These are phyloP conservation scores for Suncus etruscus DNA, from an alignment of 2,113 vertebrate species.

Conservation along the genomic window DNA sequence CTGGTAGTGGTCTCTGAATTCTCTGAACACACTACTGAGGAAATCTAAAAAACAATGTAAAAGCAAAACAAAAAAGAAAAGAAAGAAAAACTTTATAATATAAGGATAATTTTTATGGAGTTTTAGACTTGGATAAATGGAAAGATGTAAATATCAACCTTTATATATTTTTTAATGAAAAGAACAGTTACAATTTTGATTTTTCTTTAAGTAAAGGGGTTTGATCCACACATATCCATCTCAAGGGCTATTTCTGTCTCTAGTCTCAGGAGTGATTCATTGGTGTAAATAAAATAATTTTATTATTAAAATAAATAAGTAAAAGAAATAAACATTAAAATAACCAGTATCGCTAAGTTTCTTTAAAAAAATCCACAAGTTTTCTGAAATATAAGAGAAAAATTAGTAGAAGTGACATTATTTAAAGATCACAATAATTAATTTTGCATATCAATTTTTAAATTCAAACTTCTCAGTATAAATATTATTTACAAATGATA, in stretches of 20 bases:
- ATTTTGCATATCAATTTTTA: constrained; percentile 42
- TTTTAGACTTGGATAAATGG: constrained; percentile 45
- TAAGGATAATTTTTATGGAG: no score
- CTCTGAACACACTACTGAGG: no score
- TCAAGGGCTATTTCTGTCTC: no score
- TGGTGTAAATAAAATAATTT: not conserved
- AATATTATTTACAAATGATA: constrained; percentile 59
- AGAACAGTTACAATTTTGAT: no score
- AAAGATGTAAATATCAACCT: constrained; percentile 26
- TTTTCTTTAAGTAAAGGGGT: no score
- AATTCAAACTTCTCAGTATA: constrained; percentile 48
- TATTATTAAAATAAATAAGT: no score
- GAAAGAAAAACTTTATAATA: not conserved
- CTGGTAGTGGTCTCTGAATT: no score
- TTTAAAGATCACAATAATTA: constrained; percentile 33
- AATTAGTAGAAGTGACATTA: not conserved
- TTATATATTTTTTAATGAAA: not conserved
- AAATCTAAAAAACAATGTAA: no score
- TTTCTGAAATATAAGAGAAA: not conserved
- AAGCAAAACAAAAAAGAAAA: not conserved
- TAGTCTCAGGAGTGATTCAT: no score
- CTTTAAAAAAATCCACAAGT: not conserved
- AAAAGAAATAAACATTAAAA: constrained; percentile 42
- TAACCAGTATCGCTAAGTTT: not conserved
- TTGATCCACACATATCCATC: no score